A percentile compares a stretch with the other conserved stretches of the same genome.
Conservation (phyloP, 2,797 vertebrate species). For the Anguilla obscura region DNA sequence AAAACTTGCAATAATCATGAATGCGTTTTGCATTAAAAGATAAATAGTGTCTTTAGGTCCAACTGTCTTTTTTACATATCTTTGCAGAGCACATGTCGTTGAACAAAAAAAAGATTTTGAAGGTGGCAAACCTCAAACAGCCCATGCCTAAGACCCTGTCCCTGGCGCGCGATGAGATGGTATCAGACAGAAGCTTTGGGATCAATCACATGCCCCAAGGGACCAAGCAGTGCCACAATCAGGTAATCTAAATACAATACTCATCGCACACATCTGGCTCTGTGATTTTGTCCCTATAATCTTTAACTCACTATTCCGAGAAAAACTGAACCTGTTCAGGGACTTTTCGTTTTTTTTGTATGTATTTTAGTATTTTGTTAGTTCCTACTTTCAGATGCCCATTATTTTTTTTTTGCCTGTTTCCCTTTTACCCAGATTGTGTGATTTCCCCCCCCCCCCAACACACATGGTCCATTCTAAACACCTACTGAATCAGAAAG, state of each 20-base stretch:
- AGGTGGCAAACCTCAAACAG: conserved; percentile 30
- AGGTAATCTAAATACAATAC: not conserved
- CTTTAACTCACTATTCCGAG: not conserved
- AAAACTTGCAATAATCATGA: not conserved
- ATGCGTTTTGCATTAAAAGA: not conserved
- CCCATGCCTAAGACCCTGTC: not conserved
- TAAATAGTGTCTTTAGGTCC: conserved; percentile 4
- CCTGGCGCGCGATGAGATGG: conserved; percentile 14
- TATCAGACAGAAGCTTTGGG: conserved; percentile 21
- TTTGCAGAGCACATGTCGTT: conserved; percentile 19
- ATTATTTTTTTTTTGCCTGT: conserved; percentile 21
- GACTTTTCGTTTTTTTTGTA: not conserved
- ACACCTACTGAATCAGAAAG: not conserved
- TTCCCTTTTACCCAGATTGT: not conserved
- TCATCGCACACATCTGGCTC: not conserved
- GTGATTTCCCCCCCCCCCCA: not conserved
- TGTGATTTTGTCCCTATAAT: not conserved
- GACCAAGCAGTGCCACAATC: not conserved
- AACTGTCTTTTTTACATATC: conserved; percentile 20
- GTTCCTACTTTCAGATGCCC: conserved; percentile 30
- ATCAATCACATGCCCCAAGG: not conserved
- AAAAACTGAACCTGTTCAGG: not conserved
- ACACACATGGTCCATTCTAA: not conserved
- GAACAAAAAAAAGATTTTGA: conserved; percentile 26
- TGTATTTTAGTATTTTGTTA: not conserved